Conservation (phyloP, 64 coral and sea anemone genomes). For the Hydrozoanthus tunicans region DNA sequence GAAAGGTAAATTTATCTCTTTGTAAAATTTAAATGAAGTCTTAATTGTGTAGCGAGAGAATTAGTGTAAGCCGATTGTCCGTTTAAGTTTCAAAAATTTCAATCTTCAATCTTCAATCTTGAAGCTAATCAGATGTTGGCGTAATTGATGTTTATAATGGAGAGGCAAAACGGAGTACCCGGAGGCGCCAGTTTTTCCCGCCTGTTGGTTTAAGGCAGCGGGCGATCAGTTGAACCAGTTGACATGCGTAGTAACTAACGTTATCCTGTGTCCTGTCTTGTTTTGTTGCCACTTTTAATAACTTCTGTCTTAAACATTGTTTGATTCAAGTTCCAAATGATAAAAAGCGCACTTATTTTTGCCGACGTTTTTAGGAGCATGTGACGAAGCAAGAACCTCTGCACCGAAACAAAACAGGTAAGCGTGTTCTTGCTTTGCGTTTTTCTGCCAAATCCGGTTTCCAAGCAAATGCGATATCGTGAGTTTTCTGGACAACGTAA, state of each 20-base stretch:
- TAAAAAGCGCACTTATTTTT: neutral
- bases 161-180: too few relatives aligned
- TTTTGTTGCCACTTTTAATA: neutral
- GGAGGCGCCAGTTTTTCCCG: too few relatives aligned
- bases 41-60: neutral
- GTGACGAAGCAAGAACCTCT: neutral
- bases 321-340: neutral
- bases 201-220: too few relatives aligned
- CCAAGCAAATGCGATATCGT: too few relatives aligned
- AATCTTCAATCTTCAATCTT: too few relatives aligned
- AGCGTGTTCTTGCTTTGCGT: neutral
- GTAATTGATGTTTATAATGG: too few relatives aligned
- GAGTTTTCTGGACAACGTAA: too few relatives aligned
- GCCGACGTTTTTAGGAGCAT: neutral
- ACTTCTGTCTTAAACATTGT: neutral
- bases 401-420: neutral
- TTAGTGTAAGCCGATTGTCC: too few relatives aligned
- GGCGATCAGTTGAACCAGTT: too few relatives aligned
- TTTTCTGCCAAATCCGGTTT: too few relatives aligned
- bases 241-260: neutral
- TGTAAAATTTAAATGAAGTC: neutral
- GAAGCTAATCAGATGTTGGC: too few relatives aligned
- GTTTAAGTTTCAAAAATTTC: too few relatives aligned
- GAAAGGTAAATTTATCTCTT: neutral
- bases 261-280: neutral